Evolutionary conservation across 2,797 vertebrate genomes (phyloP), one percentile per base, ranked within the genome.

Genomic region (Adrianichthys oophorus): DNA sequence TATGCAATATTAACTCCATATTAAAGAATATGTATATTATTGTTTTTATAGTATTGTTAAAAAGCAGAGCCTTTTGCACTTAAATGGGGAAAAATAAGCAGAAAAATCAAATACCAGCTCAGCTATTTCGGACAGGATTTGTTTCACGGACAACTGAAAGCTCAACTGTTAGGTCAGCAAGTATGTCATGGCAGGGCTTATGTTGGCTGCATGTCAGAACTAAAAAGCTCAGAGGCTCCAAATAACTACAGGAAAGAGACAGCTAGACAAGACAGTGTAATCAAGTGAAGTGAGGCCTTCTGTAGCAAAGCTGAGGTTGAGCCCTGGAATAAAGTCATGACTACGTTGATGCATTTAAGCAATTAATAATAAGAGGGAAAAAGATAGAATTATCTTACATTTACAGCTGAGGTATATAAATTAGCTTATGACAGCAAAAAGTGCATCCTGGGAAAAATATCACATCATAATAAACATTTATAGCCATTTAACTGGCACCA

Each of bases 401-500:
- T 59, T 74, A 62, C 24, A 54, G 46, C 8, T 5, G 10, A 15
- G 41, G 29, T 55, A 47, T 21, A 61, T 24, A 43, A 46, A 42
- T 44, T 48, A 42, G 4, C 55, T 42, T 61, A 18, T 41, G 26
- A 32, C 18, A 47, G 37, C 18, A 56, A 67, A 82, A 79, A 10
- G 1, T 13, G 73, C 64, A 66, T 15, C 72, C 51, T 40, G 59
- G 75, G 74, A 77, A 77, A 52, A 78, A 72, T 52, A 68, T 69
- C 71, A 67, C 64, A 62, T 46, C 41, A 77, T 74, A 74, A 79
- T 73, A 76, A 75, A 62, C 61, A 80, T 52, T 57, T 74, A 57
- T 52, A 68, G 65, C 62, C 64, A 84, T 71, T 78, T 69, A 59
- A 66, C 70, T 15, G 65, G 66, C 77, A 52, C 52, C 3, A 32